phyloP scores from a whole-genome alignment of 2,888 invertebrate species.

The Lymantria monacha region DNA sequence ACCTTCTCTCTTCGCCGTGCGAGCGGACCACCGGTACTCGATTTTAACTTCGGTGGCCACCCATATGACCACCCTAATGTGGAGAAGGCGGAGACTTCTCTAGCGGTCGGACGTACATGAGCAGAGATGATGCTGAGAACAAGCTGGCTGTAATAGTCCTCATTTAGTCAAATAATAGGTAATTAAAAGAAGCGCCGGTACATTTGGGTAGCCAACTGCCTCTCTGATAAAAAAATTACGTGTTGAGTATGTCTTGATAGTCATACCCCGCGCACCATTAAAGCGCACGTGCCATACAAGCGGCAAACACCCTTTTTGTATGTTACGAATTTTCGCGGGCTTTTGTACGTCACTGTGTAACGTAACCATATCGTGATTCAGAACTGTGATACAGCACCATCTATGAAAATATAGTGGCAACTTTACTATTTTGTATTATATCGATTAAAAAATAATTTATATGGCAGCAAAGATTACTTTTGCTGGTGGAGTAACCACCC shows the following conservation, averaged over 20 bases:
- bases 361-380: slow-evolving; percentile 24
- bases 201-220: slow-evolving; percentile 87
- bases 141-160: too few species aligned
- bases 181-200: slow-evolving; percentile 85
- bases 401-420: slow-evolving; percentile 12
- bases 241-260: slow-evolving; percentile 93
- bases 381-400: slow-evolving; percentile 27
- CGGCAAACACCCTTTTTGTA: slow-evolving; percentile 87
- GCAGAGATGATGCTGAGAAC: too few species aligned
- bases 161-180: too few species aligned
- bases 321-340: accelerated
- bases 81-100: too few species aligned
- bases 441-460: too few species aligned
- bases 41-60: too few species aligned
- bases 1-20: too few species aligned
- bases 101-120: too few species aligned
- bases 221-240: slow-evolving; percentile 87
- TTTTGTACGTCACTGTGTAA: slow-evolving; percentile 2
- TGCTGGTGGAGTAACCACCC: too few species aligned
- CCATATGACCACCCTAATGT: too few species aligned
- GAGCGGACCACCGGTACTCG: too few species aligned
- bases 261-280: slow-evolving; percentile 87
- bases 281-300: slow-evolving; percentile 85
- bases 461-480: too few species aligned
- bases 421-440: neutral